phyloP scores from a whole-genome alignment of 2,797 vertebrate genomes.

The Acanthiza pusilla region DNA sequence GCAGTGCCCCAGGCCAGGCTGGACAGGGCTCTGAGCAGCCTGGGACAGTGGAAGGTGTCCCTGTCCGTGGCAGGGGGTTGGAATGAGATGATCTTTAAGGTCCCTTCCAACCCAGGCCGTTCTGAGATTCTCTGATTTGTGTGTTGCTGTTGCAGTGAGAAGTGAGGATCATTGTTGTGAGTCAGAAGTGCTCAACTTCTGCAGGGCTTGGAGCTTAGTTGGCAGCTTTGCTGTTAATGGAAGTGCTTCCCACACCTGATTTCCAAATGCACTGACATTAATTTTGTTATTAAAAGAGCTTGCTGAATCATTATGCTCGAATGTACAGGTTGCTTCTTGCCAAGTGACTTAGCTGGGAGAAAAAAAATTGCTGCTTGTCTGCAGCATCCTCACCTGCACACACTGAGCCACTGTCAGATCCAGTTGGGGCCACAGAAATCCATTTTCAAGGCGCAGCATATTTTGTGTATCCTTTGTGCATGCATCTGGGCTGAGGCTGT shows the following conservation, averaged over 20 bases:
- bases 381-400: background rate
- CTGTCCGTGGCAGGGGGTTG: background rate
- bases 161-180: background rate
- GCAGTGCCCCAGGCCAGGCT: background rate
- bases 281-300: background rate
- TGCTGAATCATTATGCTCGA: background rate
- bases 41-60: background rate
- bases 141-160: background rate
- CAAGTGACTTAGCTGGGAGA: background rate
- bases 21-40: background rate
- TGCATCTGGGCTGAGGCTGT: background rate
- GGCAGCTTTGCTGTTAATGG: background rate
- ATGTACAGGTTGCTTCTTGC: background rate
- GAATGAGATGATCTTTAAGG: background rate
- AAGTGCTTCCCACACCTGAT: conserved; percentile 10
- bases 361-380: background rate
- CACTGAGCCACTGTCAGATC: background rate
- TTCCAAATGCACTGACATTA: background rate
- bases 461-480: background rate
- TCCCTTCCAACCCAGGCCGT: background rate
- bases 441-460: background rate
- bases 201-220: background rate
- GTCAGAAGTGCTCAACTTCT: background rate
- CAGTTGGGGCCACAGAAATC: background rate
- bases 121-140: background rate